These are phyloP conservation scores for Papilio glaucus DNA, from an alignment of 1,140 invertebrate species.

Conservation along the genomic window DNA sequence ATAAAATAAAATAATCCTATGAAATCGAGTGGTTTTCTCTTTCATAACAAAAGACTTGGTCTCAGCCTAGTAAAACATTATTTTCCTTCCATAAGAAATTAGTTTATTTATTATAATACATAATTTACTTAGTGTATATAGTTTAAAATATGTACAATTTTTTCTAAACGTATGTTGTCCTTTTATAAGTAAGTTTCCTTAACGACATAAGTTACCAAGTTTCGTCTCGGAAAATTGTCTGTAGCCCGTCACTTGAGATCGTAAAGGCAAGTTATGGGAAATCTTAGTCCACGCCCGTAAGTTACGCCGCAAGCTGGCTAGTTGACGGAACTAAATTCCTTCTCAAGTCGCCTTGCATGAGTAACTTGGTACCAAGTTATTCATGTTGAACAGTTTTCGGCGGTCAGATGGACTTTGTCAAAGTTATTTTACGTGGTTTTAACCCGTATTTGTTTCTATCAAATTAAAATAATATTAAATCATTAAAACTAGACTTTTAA, in stretches of 20 bases:
- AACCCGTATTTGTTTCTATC: background rate
- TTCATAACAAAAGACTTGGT: too few species aligned
- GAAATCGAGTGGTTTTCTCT: too few species aligned
- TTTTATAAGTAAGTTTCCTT: background rate
- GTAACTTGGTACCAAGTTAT: slow-evolving; percentile 18
- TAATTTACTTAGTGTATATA: background rate
- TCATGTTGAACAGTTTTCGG: slow-evolving; percentile 3
- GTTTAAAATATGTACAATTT: background rate
- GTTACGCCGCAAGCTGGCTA: slow-evolving; percentile 30
- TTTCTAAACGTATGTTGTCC: background rate
- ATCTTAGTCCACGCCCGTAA: slow-evolving; percentile 10
- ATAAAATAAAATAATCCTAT: too few species aligned
- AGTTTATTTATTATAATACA: background rate
- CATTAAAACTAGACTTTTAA: background rate
- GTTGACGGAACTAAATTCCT: slow-evolving; percentile 23
- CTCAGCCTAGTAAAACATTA: too few species aligned
- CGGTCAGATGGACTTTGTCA: background rate
- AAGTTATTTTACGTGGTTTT: slow-evolving; percentile 6
- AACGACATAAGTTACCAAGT: slow-evolving; percentile 20
- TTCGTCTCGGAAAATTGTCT: slow-evolving; percentile 11
- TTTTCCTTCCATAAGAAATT: too few species aligned
- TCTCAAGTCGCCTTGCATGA: slow-evolving; percentile 9
- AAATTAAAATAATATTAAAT: background rate
- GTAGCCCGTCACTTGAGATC: slow-evolving; percentile 7
- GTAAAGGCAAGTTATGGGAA: slow-evolving; percentile 12